A percentile compares a stretch with the other conserved stretches of the same genome.
Evolutionary conservation across 2,888 invertebrate genomes (phyloP).

Genomic region (Acleris literana): DNA sequence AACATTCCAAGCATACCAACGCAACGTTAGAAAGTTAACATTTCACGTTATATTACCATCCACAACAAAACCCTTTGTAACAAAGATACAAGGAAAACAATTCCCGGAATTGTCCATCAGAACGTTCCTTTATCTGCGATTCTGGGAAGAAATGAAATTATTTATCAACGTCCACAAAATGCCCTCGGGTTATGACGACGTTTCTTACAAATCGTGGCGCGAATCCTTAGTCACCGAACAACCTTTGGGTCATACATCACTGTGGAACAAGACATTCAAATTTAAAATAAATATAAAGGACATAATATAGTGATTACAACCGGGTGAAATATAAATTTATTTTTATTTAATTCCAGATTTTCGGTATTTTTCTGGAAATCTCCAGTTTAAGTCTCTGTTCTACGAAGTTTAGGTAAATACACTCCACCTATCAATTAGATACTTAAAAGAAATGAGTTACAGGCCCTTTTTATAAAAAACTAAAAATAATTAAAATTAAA

Average conservation of each 20-base stretch:
- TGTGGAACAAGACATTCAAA: too few relatives aligned
- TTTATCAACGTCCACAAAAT: conserved; percentile 69
- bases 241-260: conserved; percentile 5
- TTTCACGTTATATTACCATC: conserved; percentile 9
- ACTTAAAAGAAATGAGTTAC: too few relatives aligned
- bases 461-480: too few relatives aligned
- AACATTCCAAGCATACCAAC: not conserved
- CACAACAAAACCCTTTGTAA: conserved; percentile 19
- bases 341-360: too few relatives aligned
- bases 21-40: conserved; percentile 14
- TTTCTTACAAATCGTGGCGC: conserved; percentile 45
- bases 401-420: too few relatives aligned
- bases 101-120: conserved; percentile 30
- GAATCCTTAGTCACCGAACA: conserved; percentile 48
- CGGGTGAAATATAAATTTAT: too few relatives aligned
- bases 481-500: too few relatives aligned
- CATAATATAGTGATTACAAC: too few relatives aligned
- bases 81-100: conserved; percentile 31
- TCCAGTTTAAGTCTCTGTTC: too few relatives aligned
- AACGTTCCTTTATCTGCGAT: conserved; percentile 44
- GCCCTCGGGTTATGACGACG: conserved; percentile 59
- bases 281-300: too few relatives aligned
- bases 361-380: too few relatives aligned
- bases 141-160: conserved; percentile 68
- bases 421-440: too few relatives aligned